A percentile compares a stretch with the other conserved stretches of the same genome.
phyloP scores from a whole-genome alignment of 2,113 vertebrate genomes.

The Telmatochromis sp. region DNA sequence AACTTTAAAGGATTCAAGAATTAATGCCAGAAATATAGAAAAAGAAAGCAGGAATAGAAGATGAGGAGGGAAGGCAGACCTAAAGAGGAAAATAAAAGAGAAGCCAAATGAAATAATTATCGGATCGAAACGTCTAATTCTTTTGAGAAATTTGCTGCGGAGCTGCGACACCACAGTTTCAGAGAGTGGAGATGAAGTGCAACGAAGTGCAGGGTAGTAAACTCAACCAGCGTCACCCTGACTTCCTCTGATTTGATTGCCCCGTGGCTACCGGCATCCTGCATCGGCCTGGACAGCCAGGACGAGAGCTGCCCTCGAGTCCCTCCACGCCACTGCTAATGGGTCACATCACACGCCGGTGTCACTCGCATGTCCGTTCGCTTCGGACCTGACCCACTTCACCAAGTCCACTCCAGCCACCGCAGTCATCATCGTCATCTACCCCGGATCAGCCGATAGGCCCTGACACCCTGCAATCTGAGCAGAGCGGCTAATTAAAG shows the following conservation, averaged over 20 bases:
- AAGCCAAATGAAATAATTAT: neutral
- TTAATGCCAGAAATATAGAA: neutral
- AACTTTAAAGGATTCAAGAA: neutral
- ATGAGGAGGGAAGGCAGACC: neutral
- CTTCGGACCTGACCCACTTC: slow-evolving; percentile 67
- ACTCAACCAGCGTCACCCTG: slow-evolving; percentile 29
- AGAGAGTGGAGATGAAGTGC: neutral
- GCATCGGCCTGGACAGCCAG: slow-evolving; percentile 27
- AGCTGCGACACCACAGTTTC: neutral
- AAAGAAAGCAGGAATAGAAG: neutral
- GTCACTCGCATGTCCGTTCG: slow-evolving; percentile 44
- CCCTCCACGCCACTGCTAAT: slow-evolving; percentile 22
- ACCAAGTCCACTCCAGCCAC: slow-evolving; percentile 8
- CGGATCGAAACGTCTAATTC: neutral
- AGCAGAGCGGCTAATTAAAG: slow-evolving; percentile 56
- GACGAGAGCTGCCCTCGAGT: slow-evolving; percentile 27
- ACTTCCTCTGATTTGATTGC: slow-evolving; percentile 52
- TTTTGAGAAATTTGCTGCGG: neutral
- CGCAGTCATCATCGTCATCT: neutral
- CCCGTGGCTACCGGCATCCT: slow-evolving; percentile 40
- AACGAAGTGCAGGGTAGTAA: neutral
- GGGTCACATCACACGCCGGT: slow-evolving; percentile 54
- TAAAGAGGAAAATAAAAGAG: neutral
- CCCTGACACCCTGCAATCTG: slow-evolving; percentile 49
- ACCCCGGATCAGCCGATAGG: slow-evolving; percentile 12